Evolutionary conservation across 2,113 vertebrate genomes (phyloP), one percentile per base, ranked within the genome.

Genomic region (Hepsetus odoe): DNA sequence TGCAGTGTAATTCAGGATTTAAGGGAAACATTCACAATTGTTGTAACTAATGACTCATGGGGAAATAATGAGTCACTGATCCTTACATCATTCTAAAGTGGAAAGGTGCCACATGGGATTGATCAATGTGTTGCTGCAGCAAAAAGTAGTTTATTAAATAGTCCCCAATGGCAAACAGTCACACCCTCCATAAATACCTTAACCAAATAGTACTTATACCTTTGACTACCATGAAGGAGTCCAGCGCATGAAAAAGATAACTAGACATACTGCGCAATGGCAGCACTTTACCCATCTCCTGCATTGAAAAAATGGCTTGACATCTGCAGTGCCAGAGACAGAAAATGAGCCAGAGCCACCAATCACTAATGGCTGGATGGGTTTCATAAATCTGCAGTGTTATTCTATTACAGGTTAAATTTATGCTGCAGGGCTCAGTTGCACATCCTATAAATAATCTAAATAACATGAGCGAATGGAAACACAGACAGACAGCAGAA

Each of bases 341-440:
- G 46, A 4, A 20, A 18, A 49, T 74, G n/a, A 49, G 44, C 40
- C 68, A 53, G 38, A 51, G 42, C 67, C 68, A 73, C n/a, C 42
- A 59, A n/a, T 53, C 58, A 32, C 58, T 80, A 77, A 85, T 76
- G 62, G 69, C 69, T 51, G 46, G 38, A 79, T 79, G 80, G 0
- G 20, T 76, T 78, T 80, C 61, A 79, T 78, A 32, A 83, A 72
- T 67, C 55, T 74, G 28, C 28, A 32, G 77, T 3, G 20, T 71
- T 76, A 84, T 82, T 84, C 58, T 80, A 81, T 85, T 80, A 77
- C 7, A 14, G 42, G 55, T 26, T 67, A 40, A 74, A 76, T 73
- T 66, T 72, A 80, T 84, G 58, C 77, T 67, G 59, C 64, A 79
- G 68, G 38, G 67, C 56, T 24, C 35, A 20, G 51, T 55, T 20